These are phyloP conservation scores for Philopedon plagiatum DNA, from an alignment of 2,888 invertebrate genomes.

Conservation along the genomic window DNA sequence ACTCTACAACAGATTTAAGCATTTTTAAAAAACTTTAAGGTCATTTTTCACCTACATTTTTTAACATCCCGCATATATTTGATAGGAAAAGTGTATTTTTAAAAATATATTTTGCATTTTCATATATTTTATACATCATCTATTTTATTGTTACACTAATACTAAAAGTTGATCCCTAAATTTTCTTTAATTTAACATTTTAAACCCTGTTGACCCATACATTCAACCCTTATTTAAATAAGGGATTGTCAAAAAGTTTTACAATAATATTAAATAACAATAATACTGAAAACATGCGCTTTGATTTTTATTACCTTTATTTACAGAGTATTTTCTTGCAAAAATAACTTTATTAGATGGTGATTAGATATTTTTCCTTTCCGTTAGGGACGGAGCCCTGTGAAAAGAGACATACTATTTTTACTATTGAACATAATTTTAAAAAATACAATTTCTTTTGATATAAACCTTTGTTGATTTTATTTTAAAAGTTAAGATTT, in stretches of 20 bases:
- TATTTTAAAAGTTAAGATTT: too few species aligned
- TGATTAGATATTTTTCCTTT: too few species aligned
- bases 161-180: constrained; percentile 48
- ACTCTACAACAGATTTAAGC: too few species aligned
- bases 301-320: constrained; percentile 16
- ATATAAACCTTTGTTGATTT: too few species aligned
- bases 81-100: constrained; percentile 21
- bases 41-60: not conserved
- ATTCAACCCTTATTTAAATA: constrained; percentile 43
- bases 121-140: constrained; percentile 33
- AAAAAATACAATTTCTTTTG: too few species aligned
- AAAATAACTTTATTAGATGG: not conserved
- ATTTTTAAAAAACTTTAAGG: not conserved
- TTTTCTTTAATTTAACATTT: constrained; percentile 43
- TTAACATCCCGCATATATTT: not conserved
- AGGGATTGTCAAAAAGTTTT: constrained; percentile 48
- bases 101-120: constrained; percentile 41
- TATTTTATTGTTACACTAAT: constrained; percentile 42
- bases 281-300: constrained; percentile 48
- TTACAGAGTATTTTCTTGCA: not conserved
- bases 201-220: constrained; percentile 49
- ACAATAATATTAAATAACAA: constrained; percentile 49
- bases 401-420: too few species aligned
- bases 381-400: too few species aligned
- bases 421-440: too few species aligned